Percentiles rank a stretch among this genome's conserved stretches.
Conservation (phyloP, 1,140 invertebrate species). For the Riptortus pedestris region DNA sequence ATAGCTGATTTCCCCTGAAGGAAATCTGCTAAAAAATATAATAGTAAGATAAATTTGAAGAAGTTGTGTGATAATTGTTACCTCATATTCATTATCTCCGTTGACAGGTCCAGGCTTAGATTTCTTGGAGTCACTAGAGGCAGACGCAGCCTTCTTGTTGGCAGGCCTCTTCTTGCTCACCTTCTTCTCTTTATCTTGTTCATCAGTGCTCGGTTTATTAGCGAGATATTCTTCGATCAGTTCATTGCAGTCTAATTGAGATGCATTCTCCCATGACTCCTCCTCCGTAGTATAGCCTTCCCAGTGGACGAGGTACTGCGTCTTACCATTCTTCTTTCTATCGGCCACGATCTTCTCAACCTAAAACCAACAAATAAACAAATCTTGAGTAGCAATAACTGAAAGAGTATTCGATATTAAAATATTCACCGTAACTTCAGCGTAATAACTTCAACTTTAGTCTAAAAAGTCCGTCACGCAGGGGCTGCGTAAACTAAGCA, state of each 20-base stretch:
- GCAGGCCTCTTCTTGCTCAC: not conserved
- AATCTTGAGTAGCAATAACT: not conserved
- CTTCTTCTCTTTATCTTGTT: not conserved
- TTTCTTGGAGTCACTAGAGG: no score
- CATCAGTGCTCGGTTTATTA: no score
- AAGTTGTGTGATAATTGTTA: no score
- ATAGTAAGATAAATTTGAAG: no score
- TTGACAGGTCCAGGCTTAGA: not conserved
- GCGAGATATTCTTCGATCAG: constrained; percentile 53
- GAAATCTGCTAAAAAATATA: no score
- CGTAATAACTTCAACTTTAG: no score
- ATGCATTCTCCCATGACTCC: constrained; percentile 64
- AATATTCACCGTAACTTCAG: no score
- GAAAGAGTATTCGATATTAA: no score
- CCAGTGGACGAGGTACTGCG: constrained; percentile 71
- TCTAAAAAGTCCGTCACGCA: no score
- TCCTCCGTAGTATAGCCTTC: constrained; percentile 55
- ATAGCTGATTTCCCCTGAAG: no score
- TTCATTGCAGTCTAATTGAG: constrained; percentile 55
- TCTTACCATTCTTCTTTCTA: constrained; percentile 52
- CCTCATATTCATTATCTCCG: constrained; percentile 56
- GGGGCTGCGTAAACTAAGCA: no score
- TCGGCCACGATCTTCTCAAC: constrained; percentile 66
- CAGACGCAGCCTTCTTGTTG: not conserved
- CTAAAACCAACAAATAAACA: no score